A percentile compares a stretch with the other conserved stretches of the same genome.
phyloP scores from a whole-genome alignment of 2,797 vertebrate genomes.

The Anabacerthia variegaticeps region DNA sequence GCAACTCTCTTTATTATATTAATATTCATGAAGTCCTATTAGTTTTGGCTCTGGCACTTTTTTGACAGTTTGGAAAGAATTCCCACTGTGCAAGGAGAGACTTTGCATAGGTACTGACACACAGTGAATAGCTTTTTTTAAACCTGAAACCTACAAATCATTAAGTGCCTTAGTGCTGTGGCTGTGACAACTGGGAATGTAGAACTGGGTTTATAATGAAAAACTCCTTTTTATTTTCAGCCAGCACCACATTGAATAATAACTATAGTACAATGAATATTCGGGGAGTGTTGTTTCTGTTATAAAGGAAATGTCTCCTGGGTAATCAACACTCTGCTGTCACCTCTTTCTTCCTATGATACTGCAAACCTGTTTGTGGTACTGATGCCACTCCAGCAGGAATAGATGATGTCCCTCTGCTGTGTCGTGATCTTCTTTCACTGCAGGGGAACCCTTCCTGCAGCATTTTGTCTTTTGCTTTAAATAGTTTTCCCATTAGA shows the following conservation, averaged over 20 bases:
- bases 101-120: not conserved
- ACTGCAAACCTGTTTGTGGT: not conserved
- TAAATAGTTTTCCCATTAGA: not conserved
- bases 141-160: not conserved
- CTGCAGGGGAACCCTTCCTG: not conserved
- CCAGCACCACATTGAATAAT: not conserved
- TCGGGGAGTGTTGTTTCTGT: not conserved
- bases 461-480: not conserved
- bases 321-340: not conserved
- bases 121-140: not conserved
- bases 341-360: not conserved
- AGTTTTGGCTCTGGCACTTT: not conserved
- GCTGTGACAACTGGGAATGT: not conserved
- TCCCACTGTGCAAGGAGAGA: not conserved
- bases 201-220: not conserved
- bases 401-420: not conserved
- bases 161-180: not conserved
- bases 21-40: not conserved
- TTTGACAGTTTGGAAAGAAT: not conserved
- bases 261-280: not conserved
- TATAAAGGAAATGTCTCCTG: not conserved
- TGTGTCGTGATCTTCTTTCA: not conserved
- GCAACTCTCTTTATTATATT: not conserved
- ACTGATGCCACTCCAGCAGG: not conserved
- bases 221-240: not conserved